Percentiles rank a stretch among this genome's conserved stretches.
phyloP scores from a whole-genome alignment of 2,888 invertebrate species.

The Pherbina coryleti region DNA sequence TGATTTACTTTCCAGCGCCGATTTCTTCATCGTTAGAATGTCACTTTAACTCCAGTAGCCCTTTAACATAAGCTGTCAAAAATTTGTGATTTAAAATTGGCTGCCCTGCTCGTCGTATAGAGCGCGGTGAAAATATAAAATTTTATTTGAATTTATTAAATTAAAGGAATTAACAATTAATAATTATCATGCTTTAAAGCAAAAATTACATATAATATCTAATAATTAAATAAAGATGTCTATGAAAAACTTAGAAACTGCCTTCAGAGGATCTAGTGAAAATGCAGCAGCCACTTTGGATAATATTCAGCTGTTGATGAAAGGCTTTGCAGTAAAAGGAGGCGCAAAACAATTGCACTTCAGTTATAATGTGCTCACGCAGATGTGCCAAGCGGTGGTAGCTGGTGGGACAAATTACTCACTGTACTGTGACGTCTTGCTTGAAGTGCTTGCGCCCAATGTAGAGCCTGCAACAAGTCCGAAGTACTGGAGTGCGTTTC shows the following conservation, averaged over 20 bases:
- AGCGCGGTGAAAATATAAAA: background rate
- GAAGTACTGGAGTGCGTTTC: slow-evolving; percentile 53
- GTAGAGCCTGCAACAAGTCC: slow-evolving; percentile 49
- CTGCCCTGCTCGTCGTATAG: background rate
- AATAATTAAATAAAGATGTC: background rate
- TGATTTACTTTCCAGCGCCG: too few species aligned
- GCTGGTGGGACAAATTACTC: slow-evolving; percentile 49
- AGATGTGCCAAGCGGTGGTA: slow-evolving; percentile 12
- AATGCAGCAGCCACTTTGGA: slow-evolving; percentile 44
- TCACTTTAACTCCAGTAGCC: background rate
- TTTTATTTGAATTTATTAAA: background rate
- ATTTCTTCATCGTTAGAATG: too few species aligned
- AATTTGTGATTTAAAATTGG: background rate
- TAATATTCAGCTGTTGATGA: slow-evolving; percentile 38
- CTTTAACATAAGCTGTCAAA: background rate
- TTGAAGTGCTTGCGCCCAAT: slow-evolving; percentile 47
- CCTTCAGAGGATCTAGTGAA: slow-evolving; percentile 47
- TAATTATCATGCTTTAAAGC: background rate
- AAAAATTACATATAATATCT: background rate
- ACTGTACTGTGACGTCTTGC: slow-evolving; percentile 55
- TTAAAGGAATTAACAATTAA: background rate
- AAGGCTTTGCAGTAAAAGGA: background rate
- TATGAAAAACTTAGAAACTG: slow-evolving; percentile 40
- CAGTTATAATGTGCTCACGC: background rate
- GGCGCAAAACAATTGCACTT: background rate